Conservation (phyloP, 2,797 vertebrate species). For the Chaetophractus vellerosus region DNA sequence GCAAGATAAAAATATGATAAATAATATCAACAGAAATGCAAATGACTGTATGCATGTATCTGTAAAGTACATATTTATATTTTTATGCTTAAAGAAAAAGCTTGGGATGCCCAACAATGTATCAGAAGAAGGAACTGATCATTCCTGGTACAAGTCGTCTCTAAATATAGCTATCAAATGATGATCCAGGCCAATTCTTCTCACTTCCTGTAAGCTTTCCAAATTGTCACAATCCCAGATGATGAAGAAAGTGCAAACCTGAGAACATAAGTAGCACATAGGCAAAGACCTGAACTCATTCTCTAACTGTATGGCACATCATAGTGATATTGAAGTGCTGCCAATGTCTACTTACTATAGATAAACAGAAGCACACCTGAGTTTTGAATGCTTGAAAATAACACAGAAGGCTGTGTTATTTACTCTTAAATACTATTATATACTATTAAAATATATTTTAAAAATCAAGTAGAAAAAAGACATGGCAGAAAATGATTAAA, state of each 20-base stretch:
- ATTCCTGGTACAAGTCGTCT: slow-evolving; percentile 28
- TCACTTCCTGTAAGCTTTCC: neutral
- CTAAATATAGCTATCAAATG: slow-evolving; percentile 22
- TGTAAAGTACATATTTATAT: slow-evolving; percentile 42
- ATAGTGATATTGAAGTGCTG: neutral
- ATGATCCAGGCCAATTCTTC: neutral
- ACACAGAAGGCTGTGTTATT: neutral
- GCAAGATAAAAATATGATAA: slow-evolving; percentile 61
- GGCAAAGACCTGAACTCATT: neutral
- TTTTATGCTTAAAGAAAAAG: slow-evolving; percentile 59
- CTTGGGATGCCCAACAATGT: neutral
- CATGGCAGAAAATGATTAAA: slow-evolving; percentile 57
- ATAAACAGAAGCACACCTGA: slow-evolving; percentile 56
- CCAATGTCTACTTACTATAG: neutral
- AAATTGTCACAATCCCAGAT: slow-evolving; percentile 50
- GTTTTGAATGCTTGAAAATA: slow-evolving; percentile 41
- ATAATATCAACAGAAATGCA: slow-evolving; percentile 61
- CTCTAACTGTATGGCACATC: neutral
- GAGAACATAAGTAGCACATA: neutral
- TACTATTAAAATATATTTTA: slow-evolving; percentile 12
- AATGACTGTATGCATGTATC: slow-evolving; percentile 48
- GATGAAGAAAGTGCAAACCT: neutral
- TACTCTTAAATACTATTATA: neutral
- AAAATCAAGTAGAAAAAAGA: slow-evolving; percentile 50
- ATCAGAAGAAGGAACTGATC: neutral